Conservation (phyloP, 2,113 vertebrate genomes). For the human (Homo sapiens) region GRCh38 chr7:49127501-49128000, state of each 20-base stretch:
- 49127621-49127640: constrained; percentile 27
- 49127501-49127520: not conserved
- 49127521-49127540: not conserved
- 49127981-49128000: not conserved
- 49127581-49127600: not conserved
- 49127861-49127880: constrained; percentile 75
- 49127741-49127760: constrained; percentile 69
- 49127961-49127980: not conserved
- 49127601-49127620: not conserved
- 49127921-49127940: not conserved
- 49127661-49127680: constrained; percentile 61
- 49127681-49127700: constrained; percentile 58
- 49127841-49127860: constrained; percentile 72
- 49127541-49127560: not conserved
- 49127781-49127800: constrained; percentile 78
- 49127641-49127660: constrained; percentile 67
- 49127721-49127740: constrained; percentile 72
- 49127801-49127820: constrained; percentile 79
- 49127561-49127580: not conserved
- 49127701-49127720: constrained; percentile 74
- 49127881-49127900: constrained; percentile 72
- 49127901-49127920: constrained; percentile 1
- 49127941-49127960: constrained; percentile 62
- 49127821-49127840: constrained; percentile 77
- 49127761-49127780: constrained; percentile 73